These are phyloP conservation scores for Sander lucioperca DNA, from an alignment of 2,113 vertebrate genomes.

Conservation along the genomic window DNA sequence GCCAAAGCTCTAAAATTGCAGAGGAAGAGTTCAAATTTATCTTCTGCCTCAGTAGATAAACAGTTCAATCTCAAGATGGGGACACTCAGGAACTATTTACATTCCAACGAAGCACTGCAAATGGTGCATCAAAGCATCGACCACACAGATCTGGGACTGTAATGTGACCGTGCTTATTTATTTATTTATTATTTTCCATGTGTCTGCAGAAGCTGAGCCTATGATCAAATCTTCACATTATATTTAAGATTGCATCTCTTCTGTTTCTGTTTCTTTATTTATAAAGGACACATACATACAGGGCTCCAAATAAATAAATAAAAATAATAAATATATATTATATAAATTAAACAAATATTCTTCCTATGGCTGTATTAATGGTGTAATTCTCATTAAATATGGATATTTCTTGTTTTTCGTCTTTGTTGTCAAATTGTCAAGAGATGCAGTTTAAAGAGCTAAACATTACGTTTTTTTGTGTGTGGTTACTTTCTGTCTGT, in stretches of 20 bases:
- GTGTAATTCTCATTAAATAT: neutral
- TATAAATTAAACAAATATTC: neutral
- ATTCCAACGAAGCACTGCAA: constrained; percentile 41
- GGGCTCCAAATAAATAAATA: neutral
- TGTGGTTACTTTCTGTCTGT: constrained; percentile 14
- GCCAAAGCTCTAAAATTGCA: constrained; percentile 6
- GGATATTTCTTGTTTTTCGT: neutral
- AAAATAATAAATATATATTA: too few relatives aligned
- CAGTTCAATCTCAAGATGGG: constrained; percentile 21
- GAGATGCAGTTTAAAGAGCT: neutral
- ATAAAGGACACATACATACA: too few relatives aligned
- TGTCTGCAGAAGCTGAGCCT: constrained; percentile 15
- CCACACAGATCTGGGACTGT: constrained; percentile 28
- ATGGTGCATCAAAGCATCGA: constrained; percentile 19
- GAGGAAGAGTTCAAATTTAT: neutral
- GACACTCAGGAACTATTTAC: constrained; percentile 22
- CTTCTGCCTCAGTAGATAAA: constrained; percentile 35
- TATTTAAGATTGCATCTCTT: neutral
- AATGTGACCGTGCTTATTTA: constrained; percentile 9
- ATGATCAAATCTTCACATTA: neutral
- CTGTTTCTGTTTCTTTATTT: too few relatives aligned
- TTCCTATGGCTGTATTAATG: neutral
- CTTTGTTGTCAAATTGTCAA: constrained; percentile 1
- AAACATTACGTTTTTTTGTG: neutral
- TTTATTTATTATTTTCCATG: neutral